Evolutionary conservation across 1,140 invertebrate species (phyloP).

Genomic region (Zaprionus tsacasi): DNA sequence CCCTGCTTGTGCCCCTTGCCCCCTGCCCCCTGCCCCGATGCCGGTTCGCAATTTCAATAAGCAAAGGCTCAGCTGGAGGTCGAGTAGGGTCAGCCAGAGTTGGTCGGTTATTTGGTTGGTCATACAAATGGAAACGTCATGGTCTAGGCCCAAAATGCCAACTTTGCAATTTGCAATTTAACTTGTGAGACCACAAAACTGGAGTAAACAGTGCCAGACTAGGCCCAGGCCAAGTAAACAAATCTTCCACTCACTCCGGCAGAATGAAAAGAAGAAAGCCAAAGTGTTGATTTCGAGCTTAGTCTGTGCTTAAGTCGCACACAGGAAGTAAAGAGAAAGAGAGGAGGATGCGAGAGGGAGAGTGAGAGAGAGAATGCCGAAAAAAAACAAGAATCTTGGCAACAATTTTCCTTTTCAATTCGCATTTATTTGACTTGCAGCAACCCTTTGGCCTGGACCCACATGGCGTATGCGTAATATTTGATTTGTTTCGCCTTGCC

Average conservation of each 20-base stretch:
- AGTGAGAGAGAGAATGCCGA: neutral
- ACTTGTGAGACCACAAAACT: slow-evolving; percentile 58
- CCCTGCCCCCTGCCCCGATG: neutral
- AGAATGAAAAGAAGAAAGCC: neutral
- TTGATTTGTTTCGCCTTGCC: slow-evolving; percentile 47
- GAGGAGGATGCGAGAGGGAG: slow-evolving; percentile 2
- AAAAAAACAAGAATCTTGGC: slow-evolving; percentile 32
- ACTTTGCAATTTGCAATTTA: slow-evolving; percentile 69
- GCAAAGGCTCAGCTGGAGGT: slow-evolving; percentile 60
- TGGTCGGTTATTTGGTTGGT: slow-evolving; percentile 43
- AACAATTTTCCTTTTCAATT: slow-evolving; percentile 47
- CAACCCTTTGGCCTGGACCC: slow-evolving; percentile 20
- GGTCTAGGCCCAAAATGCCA: slow-evolving; percentile 50
- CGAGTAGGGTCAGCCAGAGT: slow-evolving; percentile 57
- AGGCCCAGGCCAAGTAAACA: slow-evolving; percentile 46
- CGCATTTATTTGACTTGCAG: slow-evolving; percentile 27
- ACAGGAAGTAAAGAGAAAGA: neutral
- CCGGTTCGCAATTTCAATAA: slow-evolving; percentile 66
- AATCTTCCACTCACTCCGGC: slow-evolving; percentile 6
- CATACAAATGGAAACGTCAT: slow-evolving; percentile 69
- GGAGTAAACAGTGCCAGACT: slow-evolving; percentile 58
- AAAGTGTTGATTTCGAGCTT: slow-evolving; percentile 64
- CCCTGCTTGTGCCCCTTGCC: neutral
- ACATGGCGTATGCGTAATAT: slow-evolving; percentile 61
- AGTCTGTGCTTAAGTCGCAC: slow-evolving; percentile 24